Conservation (phyloP, 2,113 vertebrate species). For the Camelus bactrianus region DNA sequence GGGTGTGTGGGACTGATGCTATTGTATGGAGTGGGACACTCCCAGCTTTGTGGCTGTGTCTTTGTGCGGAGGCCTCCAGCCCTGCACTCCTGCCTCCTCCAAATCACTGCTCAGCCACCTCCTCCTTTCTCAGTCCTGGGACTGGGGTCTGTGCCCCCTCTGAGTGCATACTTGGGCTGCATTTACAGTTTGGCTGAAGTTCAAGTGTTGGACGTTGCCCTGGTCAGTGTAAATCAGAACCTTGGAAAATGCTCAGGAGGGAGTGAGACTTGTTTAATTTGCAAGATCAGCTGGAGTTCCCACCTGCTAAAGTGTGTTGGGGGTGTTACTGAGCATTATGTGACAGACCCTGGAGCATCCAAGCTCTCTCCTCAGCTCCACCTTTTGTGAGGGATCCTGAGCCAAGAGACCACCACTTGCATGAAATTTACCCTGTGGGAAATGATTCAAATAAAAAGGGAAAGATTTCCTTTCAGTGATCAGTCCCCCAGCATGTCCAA, state of each 20-base stretch:
- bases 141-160: neutral
- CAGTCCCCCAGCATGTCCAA: neutral
- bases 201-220: slow-evolving; percentile 8
- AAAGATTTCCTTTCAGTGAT: neutral
- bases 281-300: neutral
- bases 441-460: neutral
- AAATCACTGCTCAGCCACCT: neutral
- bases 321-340: neutral
- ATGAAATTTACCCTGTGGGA: neutral
- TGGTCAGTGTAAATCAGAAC: neutral
- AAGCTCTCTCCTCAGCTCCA: neutral
- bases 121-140: neutral
- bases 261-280: neutral
- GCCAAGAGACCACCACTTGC: neutral
- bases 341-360: neutral
- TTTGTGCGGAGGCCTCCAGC: neutral
- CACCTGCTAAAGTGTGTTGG: neutral
- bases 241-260: neutral
- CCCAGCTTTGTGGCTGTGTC: neutral
- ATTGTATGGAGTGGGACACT: neutral
- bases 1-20: neutral
- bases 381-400: neutral
- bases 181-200: neutral
- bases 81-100: neutral
- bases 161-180: neutral